Evolutionary conservation across 2,113 vertebrate genomes (phyloP), one percentile per base, ranked within the genome.

Genomic region (Cottus gobio): DNA sequence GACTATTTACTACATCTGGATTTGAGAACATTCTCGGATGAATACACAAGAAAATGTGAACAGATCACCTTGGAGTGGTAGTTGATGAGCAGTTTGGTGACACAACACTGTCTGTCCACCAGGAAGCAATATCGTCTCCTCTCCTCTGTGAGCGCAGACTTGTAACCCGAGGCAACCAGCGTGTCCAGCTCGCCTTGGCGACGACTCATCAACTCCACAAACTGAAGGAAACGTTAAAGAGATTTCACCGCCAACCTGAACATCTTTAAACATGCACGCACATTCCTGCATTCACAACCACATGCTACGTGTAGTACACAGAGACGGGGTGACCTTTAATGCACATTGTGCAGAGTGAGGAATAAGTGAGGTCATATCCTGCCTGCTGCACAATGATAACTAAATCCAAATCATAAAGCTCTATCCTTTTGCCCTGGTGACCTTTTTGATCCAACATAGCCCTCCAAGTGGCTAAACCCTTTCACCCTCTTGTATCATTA

Each of bases 191-290:
- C 96, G 0, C 93, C 94, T 84, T 96, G 96, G 18, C 95, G 94
- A 30, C 94, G 94, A 83, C 96, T 96, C 95, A 96, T 96, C 83
- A 96, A 37, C 90, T 96, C 96, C 84, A 96, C 96, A 83, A 94
- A 96, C 96, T 96, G 79, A 57, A 39, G 83, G 7, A 66, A 50
- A 57, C 64, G 60, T 9, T 42, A 52, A 36, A 73, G 39, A 80
- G 57, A 56, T 42, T 58, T 65, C 37, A 79, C 52, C 7, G 18
- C 11, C 48, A 67, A 60, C 4, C 24, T 48, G n/a, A 52, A 46
- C 54, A 48, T 20, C n/a, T 34, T 22, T 8, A 10, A 3, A 73
- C 50, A 24, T 10, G 42, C 26, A 71, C 7, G 1, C 37, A 61
- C 68, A 10, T 3, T 24, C 20, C 50, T 11, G 4, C 1, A 34